Conservation (phyloP, 2,113 vertebrate species). For the Petaurus breviceps region DNA sequence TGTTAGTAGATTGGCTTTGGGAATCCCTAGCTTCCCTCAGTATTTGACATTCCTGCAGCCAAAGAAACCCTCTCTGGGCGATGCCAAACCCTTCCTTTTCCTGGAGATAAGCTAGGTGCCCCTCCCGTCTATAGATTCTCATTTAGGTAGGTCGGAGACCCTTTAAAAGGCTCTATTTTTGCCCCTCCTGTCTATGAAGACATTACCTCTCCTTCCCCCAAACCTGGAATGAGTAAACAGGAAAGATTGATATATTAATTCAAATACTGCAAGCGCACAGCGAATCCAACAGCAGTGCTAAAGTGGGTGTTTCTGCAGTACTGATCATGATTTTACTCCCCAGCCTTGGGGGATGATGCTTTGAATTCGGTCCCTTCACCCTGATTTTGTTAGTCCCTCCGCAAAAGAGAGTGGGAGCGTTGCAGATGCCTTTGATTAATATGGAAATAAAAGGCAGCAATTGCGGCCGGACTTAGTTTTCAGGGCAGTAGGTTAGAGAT, state of each 20-base stretch:
- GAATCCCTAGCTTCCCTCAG: not conserved
- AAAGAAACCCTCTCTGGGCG: not conserved
- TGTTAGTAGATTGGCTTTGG: not conserved
- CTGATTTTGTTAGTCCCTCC: not conserved
- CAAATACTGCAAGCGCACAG: not conserved
- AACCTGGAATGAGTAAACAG: not conserved
- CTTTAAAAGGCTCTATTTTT: not conserved
- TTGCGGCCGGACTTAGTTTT: conserved; percentile 76
- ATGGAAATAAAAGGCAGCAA: conserved; percentile 81
- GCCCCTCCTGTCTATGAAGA: not conserved
- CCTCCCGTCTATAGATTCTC: not conserved
- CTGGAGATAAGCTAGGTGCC: not conserved
- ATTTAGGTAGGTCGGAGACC: not conserved
- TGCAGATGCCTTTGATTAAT: conserved; percentile 79
- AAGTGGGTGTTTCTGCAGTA: not conserved
- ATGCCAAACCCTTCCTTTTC: not conserved
- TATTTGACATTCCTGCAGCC: not conserved
- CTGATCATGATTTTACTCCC: not conserved
- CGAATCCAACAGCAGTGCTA: not conserved
- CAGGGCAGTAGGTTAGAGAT: conserved; percentile 78
- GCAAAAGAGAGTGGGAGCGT: not conserved
- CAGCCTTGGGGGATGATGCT: not conserved
- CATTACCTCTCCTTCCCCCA: not conserved
- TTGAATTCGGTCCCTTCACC: not conserved
- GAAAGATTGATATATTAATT: not conserved